Conservation (phyloP, 2,888 invertebrate genomes). For the Bellardia pandia region DNA sequence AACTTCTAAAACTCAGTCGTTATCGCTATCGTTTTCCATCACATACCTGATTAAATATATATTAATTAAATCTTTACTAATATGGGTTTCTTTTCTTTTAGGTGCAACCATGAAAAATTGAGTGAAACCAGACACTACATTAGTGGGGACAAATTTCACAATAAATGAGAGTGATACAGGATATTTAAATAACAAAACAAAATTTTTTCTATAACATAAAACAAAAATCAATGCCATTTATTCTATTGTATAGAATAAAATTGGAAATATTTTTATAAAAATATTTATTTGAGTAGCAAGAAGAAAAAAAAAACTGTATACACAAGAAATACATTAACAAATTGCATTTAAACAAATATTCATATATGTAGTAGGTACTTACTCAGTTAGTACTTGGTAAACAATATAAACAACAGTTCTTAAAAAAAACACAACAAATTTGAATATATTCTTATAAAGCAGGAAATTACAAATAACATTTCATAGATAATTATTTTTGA, state of each 20-base stretch:
- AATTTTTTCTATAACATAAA: neutral
- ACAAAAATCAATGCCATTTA: neutral
- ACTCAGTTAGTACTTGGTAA: too few species aligned
- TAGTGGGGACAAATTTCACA: neutral
- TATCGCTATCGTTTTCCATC: too few species aligned
- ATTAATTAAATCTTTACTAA: conserved; percentile 71
- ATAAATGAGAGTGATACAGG: conserved; percentile 1
- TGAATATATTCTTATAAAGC: too few species aligned
- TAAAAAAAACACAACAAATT: too few species aligned
- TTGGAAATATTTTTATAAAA: conserved; percentile 19
- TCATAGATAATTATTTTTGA: too few species aligned
- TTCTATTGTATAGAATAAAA: conserved; percentile 35
- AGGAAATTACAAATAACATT: too few species aligned
- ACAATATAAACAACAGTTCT: too few species aligned
- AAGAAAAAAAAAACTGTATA: neutral
- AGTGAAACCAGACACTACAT: conserved; percentile 4
- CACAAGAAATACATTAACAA: too few species aligned
- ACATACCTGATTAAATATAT: too few species aligned
- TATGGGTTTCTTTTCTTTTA: conserved; percentile 77
- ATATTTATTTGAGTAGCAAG: conserved; percentile 4
- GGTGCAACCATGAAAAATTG: conserved; percentile 60
- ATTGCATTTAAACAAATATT: too few species aligned
- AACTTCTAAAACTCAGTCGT: too few species aligned
- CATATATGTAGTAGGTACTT: too few species aligned
- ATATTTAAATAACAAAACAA: neutral